Evolutionary conservation across 2,888 invertebrate genomes (phyloP).

Genomic region (Gibbula magus): DNA sequence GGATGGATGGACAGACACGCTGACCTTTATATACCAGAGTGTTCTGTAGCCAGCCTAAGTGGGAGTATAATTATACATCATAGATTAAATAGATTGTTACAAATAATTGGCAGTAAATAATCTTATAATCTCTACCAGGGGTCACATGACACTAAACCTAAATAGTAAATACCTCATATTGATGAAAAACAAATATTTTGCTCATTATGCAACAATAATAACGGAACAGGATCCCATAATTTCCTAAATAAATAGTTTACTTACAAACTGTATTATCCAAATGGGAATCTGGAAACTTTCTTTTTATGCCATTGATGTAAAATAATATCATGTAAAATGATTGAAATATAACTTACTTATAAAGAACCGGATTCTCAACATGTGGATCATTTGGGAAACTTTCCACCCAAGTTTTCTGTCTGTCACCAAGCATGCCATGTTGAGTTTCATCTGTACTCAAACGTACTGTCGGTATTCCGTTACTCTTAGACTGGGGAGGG

Average conservation of each 20-base stretch:
- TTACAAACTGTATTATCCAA: too few species aligned
- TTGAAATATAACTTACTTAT: constrained; percentile 59
- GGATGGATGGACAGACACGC: too few species aligned
- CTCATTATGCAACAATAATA: too few species aligned
- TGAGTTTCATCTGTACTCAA: constrained; percentile 56
- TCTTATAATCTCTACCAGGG: too few species aligned
- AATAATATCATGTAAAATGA: background rate
- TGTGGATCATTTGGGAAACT: constrained; percentile 72
- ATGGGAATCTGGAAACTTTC: too few species aligned
- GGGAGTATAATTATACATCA: background rate
- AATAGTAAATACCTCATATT: too few species aligned
- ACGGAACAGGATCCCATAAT: too few species aligned
- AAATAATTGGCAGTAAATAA: background rate
- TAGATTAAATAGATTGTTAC: background rate
- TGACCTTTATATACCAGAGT: too few species aligned
- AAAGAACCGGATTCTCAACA: constrained; percentile 73
- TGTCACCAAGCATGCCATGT: constrained; percentile 66
- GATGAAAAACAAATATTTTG: too few species aligned
- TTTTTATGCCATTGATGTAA: background rate
- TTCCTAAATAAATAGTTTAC: too few species aligned
- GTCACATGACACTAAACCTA: too few species aligned
- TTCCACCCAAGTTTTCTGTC: constrained; percentile 72
- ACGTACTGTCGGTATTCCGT: constrained; percentile 62
- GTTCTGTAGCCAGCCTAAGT: too few species aligned
- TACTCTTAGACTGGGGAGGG: constrained; percentile 23